These are phyloP conservation scores for Leucophenga varia DNA, from an alignment of 1,140 invertebrate species.

Conservation along the genomic window DNA sequence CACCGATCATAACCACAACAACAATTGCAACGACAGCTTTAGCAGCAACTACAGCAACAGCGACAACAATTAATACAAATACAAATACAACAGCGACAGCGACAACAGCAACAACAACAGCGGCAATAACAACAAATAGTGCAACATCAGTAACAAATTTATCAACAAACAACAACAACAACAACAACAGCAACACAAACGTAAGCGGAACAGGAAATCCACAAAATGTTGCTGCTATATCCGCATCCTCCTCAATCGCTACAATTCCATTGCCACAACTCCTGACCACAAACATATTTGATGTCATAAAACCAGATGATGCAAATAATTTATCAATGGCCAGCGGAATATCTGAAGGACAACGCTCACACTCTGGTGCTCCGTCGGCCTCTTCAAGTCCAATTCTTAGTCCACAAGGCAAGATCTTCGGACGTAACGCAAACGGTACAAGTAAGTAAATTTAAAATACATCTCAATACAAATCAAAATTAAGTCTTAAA, in stretches of 20 bases:
- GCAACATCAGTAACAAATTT: constrained; percentile 5
- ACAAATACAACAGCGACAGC: constrained; percentile 15
- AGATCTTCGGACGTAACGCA: constrained; percentile 56
- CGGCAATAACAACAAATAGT: not conserved
- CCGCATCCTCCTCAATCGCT: constrained; percentile 1
- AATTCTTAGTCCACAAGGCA: constrained; percentile 53
- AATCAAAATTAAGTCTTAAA: too few relatives aligned
- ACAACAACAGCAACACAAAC: not conserved
- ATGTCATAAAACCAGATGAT: constrained; percentile 36
- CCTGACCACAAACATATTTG: constrained; percentile 26
- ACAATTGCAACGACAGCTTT: constrained; percentile 23
- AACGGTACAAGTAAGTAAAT: constrained; percentile 57
- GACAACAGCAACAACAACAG: constrained; percentile 1
- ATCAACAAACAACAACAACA: constrained; percentile 8
- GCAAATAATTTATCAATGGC: constrained; percentile 44
- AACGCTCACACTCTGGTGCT: constrained; percentile 44
- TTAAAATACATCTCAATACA: too few relatives aligned
- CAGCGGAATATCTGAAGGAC: constrained; percentile 44
- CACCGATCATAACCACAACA: constrained; percentile 13
- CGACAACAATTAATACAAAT: constrained; percentile 9
- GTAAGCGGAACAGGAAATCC: constrained; percentile 7
- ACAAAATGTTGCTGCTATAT: not conserved
- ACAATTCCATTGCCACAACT: constrained; percentile 20
- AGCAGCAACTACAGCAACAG: constrained; percentile 17
- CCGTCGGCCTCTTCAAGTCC: constrained; percentile 52